A percentile compares a stretch with the other conserved stretches of the same genome.
phyloP scores from a whole-genome alignment of 2,113 vertebrate genomes.

The Chitala chitala region DNA sequence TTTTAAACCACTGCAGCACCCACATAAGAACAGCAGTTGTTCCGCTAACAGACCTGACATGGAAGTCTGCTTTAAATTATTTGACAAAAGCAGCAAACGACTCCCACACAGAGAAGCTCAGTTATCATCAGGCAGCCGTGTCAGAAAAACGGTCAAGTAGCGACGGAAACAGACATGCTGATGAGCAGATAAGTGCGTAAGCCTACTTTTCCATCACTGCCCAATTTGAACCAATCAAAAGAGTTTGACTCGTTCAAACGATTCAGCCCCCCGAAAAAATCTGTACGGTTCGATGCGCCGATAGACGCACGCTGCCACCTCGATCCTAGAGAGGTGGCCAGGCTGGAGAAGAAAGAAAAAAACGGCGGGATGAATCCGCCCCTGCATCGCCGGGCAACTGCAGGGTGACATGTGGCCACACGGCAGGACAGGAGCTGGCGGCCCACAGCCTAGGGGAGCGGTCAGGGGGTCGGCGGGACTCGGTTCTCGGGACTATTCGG shows the following conservation, averaged over 20 bases:
- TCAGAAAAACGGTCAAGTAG: not conserved
- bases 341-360: not conserved
- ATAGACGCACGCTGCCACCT: not conserved
- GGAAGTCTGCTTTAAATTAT: not conserved
- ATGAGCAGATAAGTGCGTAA: not conserved
- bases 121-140: not conserved
- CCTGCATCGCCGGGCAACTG: not conserved
- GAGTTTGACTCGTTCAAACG: not conserved
- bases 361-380: no score
- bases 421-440: not conserved
- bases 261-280: not conserved
- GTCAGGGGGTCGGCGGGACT: slow-evolving; percentile 78
- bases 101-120: not conserved
- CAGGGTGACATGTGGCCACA: not conserved
- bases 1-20: no score
- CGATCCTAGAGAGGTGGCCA: not conserved
- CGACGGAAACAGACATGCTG: not conserved
- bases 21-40: no score
- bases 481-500: no score
- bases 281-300: not conserved
- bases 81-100: not conserved
- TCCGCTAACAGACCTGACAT: no score
- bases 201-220: not conserved
- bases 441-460: not conserved
- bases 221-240: not conserved